Conservation (phyloP, 2,113 vertebrate species). For the Penelope pileata region DNA sequence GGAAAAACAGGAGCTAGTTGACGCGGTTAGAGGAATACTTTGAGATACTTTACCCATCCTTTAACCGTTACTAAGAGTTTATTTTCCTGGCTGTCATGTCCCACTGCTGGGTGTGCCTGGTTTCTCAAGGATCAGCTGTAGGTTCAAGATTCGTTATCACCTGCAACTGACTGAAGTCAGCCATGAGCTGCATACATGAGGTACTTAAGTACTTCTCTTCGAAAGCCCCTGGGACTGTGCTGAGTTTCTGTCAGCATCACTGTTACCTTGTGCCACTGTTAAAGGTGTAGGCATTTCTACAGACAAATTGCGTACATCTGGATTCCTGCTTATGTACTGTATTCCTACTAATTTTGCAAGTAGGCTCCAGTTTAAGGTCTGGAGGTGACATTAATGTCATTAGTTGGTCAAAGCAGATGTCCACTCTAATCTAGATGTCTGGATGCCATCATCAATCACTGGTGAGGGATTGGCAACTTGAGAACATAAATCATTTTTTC, state of each 20-base stretch:
- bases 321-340: neutral
- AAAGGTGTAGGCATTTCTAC: neutral
- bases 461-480: neutral
- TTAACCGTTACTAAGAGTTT: neutral
- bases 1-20: neutral
- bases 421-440: neutral
- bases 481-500: neutral
- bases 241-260: neutral
- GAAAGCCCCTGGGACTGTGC: rapidly evolving
- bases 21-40: neutral
- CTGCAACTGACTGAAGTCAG: neutral
- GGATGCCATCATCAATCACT: neutral
- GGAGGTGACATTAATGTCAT: neutral
- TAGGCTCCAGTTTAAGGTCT: rapidly evolving
- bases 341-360: neutral
- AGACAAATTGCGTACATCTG: neutral
- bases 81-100: neutral
- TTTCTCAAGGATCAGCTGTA: neutral
- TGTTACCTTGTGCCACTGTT: neutral
- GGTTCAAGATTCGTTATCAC: neutral
- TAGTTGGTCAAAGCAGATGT: neutral
- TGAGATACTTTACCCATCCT: neutral
- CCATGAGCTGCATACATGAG: neutral
- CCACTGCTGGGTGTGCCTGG: rapidly evolving
- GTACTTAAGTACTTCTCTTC: neutral